These are phyloP conservation scores for Caenorhabditis afra DNA, from an alignment of 2,888 invertebrate genomes.

Conservation along the genomic window DNA sequence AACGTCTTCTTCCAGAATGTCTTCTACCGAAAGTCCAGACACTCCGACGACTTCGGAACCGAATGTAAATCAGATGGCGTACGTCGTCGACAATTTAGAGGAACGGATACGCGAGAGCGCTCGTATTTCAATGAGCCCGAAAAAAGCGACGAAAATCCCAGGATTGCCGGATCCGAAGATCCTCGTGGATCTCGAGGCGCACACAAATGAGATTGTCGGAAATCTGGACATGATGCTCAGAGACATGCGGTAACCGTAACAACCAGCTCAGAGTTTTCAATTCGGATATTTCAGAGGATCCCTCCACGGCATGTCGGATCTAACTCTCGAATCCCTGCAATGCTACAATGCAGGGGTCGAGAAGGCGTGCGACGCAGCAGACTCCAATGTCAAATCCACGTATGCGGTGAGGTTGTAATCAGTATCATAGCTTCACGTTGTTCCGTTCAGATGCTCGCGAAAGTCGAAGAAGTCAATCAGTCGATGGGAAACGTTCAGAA, in stretches of 20 bases:
- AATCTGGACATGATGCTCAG: conserved; percentile 75
- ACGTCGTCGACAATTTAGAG: conserved; percentile 67
- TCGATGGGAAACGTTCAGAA: conserved; percentile 73
- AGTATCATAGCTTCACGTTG: not conserved
- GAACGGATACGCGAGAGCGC: conserved; percentile 63
- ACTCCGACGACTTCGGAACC: conserved; percentile 35
- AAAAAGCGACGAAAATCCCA: not conserved
- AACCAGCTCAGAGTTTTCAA: not conserved
- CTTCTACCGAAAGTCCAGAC: conserved; percentile 38
- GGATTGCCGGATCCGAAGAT: conserved; percentile 68
- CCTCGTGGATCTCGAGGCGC: conserved; percentile 72
- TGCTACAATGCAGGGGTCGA: conserved; percentile 72
- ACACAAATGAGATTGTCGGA: conserved; percentile 74
- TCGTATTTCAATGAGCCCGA: conserved; percentile 51
- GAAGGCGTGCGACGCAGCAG: conserved; percentile 76
- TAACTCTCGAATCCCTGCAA: conserved; percentile 76
- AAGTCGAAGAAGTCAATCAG: conserved; percentile 77
- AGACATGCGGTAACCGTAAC: conserved; percentile 72
- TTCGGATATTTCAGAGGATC: conserved; percentile 62
- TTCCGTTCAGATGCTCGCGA: conserved; percentile 74
- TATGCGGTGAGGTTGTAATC: conserved; percentile 70
- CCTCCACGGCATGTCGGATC: conserved; percentile 76
- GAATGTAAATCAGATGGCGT: conserved; percentile 39
- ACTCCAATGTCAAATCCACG: conserved; percentile 74
- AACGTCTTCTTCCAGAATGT: conserved; percentile 27